Evolutionary conservation across 2,888 invertebrate genomes (phyloP).

Genomic region (Mechanitis mazaeus): DNA sequence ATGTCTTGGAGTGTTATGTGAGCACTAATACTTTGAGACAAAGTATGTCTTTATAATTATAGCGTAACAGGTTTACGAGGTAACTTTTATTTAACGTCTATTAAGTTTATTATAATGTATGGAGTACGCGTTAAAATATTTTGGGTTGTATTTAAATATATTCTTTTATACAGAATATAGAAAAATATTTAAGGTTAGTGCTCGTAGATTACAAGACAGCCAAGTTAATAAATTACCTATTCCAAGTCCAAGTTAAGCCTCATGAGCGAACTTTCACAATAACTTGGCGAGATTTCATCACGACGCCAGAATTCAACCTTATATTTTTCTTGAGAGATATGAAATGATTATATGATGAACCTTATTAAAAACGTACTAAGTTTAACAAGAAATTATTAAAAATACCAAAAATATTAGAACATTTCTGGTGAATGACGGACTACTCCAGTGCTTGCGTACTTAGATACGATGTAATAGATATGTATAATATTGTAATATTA

Average conservation of each 20-base stretch:
- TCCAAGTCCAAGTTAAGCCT: slow-evolving; percentile 8
- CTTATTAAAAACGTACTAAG: neutral
- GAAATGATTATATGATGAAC: neutral
- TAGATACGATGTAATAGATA: no score
- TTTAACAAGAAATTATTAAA: neutral
- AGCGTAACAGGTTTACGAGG: no score
- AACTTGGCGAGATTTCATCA: slow-evolving; percentile 16
- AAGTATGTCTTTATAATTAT: no score
- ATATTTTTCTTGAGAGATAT: slow-evolving; percentile 3
- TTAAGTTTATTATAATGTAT: no score
- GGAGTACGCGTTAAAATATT: no score
- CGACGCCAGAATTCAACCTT: slow-evolving; percentile 5
- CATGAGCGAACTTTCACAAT: slow-evolving; percentile 15
- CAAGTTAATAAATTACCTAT: slow-evolving; percentile 16
- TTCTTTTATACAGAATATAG: neutral
- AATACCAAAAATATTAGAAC: neutral
- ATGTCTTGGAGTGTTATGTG: neutral
- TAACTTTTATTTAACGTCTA: no score
- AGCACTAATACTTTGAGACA: neutral
- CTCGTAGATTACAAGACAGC: slow-evolving; percentile 3
- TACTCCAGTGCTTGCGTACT: no score
- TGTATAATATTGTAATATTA: no score
- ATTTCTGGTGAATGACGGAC: neutral
- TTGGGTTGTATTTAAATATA: no score
- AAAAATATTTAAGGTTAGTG: slow-evolving; percentile 1